Conservation (phyloP, 2,113 vertebrate genomes). For the Hypomesus transpacificus region DNA sequence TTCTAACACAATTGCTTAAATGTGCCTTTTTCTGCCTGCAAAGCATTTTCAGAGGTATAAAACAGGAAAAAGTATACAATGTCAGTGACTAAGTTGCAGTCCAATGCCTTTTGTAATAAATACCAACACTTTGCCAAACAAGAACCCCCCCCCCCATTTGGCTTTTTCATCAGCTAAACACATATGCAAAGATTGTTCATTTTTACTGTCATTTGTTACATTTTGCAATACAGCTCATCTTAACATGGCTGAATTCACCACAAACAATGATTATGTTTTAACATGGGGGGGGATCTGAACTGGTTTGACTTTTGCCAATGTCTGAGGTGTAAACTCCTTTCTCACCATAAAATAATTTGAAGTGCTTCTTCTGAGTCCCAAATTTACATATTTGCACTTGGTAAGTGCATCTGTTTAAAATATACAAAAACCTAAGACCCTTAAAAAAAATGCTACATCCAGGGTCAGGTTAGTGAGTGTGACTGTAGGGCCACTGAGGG, state of each 20-base stretch:
- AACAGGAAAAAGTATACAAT: constrained; percentile 16
- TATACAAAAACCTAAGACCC: constrained; percentile 70
- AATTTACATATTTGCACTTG: constrained; percentile 42
- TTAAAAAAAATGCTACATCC: constrained; percentile 76
- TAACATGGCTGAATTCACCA: no score
- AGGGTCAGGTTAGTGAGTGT: constrained; percentile 62
- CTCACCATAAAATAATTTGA: background rate
- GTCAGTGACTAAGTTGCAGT: constrained; percentile 19
- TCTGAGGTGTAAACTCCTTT: background rate
- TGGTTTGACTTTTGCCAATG: no score
- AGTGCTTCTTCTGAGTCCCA: background rate
- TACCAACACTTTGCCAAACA: background rate
- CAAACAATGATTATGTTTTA: no score
- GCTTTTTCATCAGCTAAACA: no score
- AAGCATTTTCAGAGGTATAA: constrained; percentile 5
- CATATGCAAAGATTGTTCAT: no score
- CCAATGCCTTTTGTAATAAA: constrained; percentile 35
- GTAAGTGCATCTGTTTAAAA: constrained; percentile 66
- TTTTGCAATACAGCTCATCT: no score
- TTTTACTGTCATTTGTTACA: no score
- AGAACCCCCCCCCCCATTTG: no score
- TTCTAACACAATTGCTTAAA: background rate
- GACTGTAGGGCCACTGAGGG: constrained; percentile 78
- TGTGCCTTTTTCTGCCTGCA: constrained; percentile 4
- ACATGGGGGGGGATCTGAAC: no score